Conservation (phyloP, 2,113 vertebrate species). For the Saguinus midas region DNA sequence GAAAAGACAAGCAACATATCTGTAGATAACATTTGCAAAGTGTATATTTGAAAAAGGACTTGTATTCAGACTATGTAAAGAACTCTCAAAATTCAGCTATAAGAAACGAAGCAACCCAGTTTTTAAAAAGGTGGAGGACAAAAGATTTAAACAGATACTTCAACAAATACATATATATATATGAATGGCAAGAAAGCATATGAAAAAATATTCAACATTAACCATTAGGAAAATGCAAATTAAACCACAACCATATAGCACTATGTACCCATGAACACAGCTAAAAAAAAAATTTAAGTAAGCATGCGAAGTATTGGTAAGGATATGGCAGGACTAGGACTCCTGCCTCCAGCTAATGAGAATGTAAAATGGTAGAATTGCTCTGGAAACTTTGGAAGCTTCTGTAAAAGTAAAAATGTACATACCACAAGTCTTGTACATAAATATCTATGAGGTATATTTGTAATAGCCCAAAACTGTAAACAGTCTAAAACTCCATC, state of each 20-base stretch:
- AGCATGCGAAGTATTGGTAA: not conserved
- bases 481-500: not conserved
- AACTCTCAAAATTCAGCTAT: not conserved
- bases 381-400: not conserved
- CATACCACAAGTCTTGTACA: not conserved
- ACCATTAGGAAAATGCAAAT: not conserved
- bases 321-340: not conserved
- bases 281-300: not conserved
- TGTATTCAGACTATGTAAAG: not conserved
- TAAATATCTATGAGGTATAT: not conserved
- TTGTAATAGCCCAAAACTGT: not conserved
- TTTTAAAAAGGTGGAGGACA: not conserved
- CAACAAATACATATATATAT: not conserved
- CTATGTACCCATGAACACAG: not conserved
- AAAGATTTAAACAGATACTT: not conserved
- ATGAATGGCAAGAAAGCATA: not conserved
- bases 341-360: not conserved
- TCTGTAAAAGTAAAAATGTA: not conserved
- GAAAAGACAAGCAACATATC: not conserved
- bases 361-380: not conserved
- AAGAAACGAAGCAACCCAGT: not conserved
- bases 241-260: not conserved
- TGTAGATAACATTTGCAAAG: not conserved
- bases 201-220: not conserved
- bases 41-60: not conserved